These are phyloP conservation scores for Lasioglossum lativentre DNA, from an alignment of 2,888 invertebrate species.

Conservation along the genomic window DNA sequence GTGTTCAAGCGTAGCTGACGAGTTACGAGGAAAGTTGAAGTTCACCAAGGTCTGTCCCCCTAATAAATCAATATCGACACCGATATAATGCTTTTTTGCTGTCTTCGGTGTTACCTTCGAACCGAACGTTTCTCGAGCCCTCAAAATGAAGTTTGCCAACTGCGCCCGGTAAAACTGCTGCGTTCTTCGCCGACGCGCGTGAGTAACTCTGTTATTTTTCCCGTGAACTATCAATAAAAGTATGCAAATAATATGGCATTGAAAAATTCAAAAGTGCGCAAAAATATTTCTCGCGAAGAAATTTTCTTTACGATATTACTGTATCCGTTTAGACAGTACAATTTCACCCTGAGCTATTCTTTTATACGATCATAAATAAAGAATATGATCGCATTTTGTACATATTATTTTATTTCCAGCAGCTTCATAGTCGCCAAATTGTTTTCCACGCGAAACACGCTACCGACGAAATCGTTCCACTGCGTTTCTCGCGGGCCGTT, in stretches of 20 bases:
- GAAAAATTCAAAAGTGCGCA: no score
- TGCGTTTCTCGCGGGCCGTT: not conserved
- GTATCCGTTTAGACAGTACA: no score
- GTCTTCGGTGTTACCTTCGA: constrained; percentile 1
- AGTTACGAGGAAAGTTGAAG: constrained; percentile 53
- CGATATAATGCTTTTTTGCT: constrained; percentile 31
- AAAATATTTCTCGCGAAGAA: no score
- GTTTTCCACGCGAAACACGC: no score
- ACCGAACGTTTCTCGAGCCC: not conserved
- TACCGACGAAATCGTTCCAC: no score
- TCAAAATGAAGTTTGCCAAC: not conserved
- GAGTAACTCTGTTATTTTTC: not conserved
- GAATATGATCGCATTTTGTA: no score
- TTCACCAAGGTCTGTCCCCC: constrained; percentile 38
- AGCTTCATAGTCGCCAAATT: no score
- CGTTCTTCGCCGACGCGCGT: not conserved
- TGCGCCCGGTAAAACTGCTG: not conserved
- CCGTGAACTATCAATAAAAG: not conserved
- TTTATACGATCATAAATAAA: no score
- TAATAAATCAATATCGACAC: constrained; percentile 64
- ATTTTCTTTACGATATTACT: no score
- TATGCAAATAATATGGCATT: no score
- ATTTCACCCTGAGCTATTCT: no score
- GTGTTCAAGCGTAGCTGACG: constrained; percentile 34
- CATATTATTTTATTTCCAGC: no score